Base-by-base conservation (phyloP, 2,113 vertebrate species). In the Oceanodroma tethys region DNA sequence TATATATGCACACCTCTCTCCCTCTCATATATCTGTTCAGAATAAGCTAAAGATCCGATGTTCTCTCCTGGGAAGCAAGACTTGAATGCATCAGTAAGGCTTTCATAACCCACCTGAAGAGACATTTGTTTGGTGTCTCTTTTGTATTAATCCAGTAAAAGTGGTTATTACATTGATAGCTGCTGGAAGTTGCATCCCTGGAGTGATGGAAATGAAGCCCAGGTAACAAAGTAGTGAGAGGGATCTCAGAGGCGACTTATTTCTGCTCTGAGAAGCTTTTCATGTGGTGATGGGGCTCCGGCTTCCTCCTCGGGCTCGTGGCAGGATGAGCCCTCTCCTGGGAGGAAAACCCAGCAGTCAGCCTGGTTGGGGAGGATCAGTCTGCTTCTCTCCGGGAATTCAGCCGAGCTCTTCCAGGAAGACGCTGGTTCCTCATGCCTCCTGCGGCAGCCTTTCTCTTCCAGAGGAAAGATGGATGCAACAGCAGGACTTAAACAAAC, bases 311-410 rank as follows among this genome's bases (percentile, higher is more conserved):
- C 0, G 1, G 55, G 29, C 55, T 70, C 1, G 1, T 1, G 85
- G 43, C 89, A 86, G 83, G 88, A 95, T 42, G 36, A 95, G 22
- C 68, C 40, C 34, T 85, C 78, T 90, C 75, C 78, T 55, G 70
- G 86, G 66, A 87, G 85, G 81, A 79, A 47, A 71, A 26, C 22
- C 65, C 5, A 1, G 43, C 19, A 0, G 26, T 20, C 26, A 34
- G 56, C 16, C 58, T 67, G 75, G 20, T 40, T 3, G 0, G 40
- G 65, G 14, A 86, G 52, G 52, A 78, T 40, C 25, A 25, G 7
- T 16, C 13, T 6, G 3, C 42, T 88, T 26, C 38, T 65, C 17
- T 70, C 38, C 0, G 1, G 63, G 76, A 86, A 86, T 47, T 16
- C 47, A 81, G 79, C 66, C 0, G 6, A 48, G 73, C 76, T 43